A percentile compares a stretch with the other conserved stretches of the same genome.
Evolutionary conservation across 2,888 invertebrate genomes (phyloP).

Genomic region (Acleris emargana): DNA sequence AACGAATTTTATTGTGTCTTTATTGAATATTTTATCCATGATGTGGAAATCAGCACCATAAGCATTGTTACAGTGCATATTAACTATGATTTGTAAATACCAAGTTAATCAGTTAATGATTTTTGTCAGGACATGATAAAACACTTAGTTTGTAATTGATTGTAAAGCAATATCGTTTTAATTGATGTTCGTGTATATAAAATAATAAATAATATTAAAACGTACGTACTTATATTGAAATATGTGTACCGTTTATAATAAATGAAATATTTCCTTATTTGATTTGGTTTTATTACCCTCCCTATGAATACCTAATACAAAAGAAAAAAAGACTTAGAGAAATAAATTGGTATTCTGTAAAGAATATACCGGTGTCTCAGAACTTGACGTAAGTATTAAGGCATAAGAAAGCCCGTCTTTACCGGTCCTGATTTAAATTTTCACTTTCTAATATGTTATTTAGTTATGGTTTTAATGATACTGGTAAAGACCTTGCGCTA

Average conservation of each 20-base stretch:
- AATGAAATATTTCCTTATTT: conserved; percentile 39
- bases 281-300: conserved; percentile 10
- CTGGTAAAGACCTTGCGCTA: too few relatives aligned
- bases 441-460: too few relatives aligned
- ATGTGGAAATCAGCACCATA: not conserved
- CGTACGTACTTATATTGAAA: conserved; percentile 24
- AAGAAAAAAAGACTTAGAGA: too few relatives aligned
- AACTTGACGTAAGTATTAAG: too few relatives aligned
- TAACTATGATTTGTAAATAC: not conserved
- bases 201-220: conserved; percentile 33
- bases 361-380: too few relatives aligned
- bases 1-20: too few relatives aligned
- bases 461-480: too few relatives aligned
- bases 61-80: not conserved
- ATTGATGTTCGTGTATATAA: conserved; percentile 35
- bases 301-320: too few relatives aligned
- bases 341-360: too few relatives aligned
- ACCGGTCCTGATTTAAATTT: too few relatives aligned
- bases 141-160: conserved; percentile 25
- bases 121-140: conserved; percentile 27
- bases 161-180: conserved; percentile 44
- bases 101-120: not conserved
- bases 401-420: too few relatives aligned
- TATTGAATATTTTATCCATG: not conserved
- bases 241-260: conserved; percentile 40